Base-by-base conservation (phyloP, 2,888 invertebrate genomes). In the Gerris lacustris region DNA sequence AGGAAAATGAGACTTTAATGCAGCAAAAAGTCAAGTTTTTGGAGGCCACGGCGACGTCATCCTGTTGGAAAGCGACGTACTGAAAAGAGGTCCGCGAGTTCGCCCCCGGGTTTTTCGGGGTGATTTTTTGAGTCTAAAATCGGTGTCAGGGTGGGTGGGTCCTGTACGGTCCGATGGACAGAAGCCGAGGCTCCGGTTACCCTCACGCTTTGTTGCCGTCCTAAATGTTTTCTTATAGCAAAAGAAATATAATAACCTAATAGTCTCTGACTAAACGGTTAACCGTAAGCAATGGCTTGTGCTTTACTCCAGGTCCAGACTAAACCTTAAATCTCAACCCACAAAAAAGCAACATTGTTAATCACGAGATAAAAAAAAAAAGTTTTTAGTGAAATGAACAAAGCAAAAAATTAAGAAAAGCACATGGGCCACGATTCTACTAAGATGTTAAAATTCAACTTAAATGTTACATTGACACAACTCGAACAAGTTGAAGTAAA, bases 191-290 rank as follows among this genome's bases (percentile, higher is more conserved):
- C 55, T 55, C 15, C 55, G 55, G 55, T 55, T 55, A 11, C 55
- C 6, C 55, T 55, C 55, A 55, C 55, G 55, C 55, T 55, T 55
- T 55, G 55, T 55, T 55, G 55, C 55, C 55, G 55, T 55, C 55
- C 55, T 55, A 55, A 55, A 55, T 55, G 15, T 55, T 15, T 55
- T 55, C 9, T 15, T 31, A 31, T 9, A 11, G 55, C 9, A 55
- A 15, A 55, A 2, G 55, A 55, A 55, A 55, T 55, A 55, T 55
- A 55, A 55, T 55, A 55, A 55, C 55, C 15, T 55, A 31, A 31
- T 31, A 31, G 31, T 31, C 15, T 55, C 55, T 55, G 55, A 55
- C 55, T 55, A 55, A 55, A 55, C 55, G 55, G 55, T 55, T 55
- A 55, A 31, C 31, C 31, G 31, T 31, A 31, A 55, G 55, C 15